Percentiles rank a stretch among this genome's conserved stretches.
These are phyloP conservation scores for Haplotaxodon microlepis DNA, from an alignment of 2,113 vertebrate genomes.

Conservation along the genomic window DNA sequence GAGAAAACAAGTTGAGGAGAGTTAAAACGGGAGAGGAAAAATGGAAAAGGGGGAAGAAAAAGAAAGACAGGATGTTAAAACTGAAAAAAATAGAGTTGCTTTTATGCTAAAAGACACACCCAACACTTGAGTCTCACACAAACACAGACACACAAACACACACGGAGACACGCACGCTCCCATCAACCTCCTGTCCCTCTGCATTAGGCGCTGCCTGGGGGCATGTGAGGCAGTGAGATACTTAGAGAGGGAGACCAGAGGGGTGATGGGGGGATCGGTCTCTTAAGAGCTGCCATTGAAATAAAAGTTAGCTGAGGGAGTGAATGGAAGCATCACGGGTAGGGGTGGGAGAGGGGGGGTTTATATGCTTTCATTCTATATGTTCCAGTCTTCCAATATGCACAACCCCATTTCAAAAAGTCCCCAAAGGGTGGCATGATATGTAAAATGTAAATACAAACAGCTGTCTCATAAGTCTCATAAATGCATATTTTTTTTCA, in stretches of 20 bases:
- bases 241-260: conserved; percentile 26
- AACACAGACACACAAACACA: background rate
- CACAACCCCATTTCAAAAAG: background rate
- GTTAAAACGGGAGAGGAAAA: too few species aligned
- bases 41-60: background rate
- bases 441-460: background rate
- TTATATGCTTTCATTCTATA: background rate
- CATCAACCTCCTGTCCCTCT: conserved; percentile 57
- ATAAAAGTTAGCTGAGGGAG: conserved; percentile 36
- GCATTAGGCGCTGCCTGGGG: conserved; percentile 63
- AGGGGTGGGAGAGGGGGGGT: background rate
- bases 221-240: conserved; percentile 42
- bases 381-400: background rate
- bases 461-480: background rate
- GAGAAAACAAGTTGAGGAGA: background rate
- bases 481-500: accelerated
- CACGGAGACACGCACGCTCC: background rate
- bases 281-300: conserved; percentile 71
- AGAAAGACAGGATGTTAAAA: background rate
- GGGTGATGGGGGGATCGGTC: conserved; percentile 29
- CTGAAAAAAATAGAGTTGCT: background rate
- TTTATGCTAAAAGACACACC: conserved; percentile 45
- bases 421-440: background rate
- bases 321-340: background rate
- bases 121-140: conserved; percentile 1